These are phyloP conservation scores for Camponotus pennsylvanicus DNA, from an alignment of 1,140 invertebrate genomes.

Conservation along the genomic window DNA sequence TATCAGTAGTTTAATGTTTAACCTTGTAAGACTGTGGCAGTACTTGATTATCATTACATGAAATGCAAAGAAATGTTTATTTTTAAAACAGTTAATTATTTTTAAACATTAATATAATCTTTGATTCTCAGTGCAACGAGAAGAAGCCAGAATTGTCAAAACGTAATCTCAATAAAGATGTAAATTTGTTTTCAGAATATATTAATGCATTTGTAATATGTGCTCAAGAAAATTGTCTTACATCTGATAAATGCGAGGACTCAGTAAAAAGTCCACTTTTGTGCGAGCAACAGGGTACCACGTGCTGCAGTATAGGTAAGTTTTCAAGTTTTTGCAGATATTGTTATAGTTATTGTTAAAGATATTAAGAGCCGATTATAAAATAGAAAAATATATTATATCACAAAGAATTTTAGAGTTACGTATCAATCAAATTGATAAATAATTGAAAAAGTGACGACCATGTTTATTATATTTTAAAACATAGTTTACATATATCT, in stretches of 20 bases:
- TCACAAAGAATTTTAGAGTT: background rate
- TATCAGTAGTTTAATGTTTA: background rate
- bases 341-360: background rate
- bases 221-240: conserved; percentile 72
- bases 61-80: background rate
- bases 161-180: conserved; percentile 7
- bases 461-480: background rate
- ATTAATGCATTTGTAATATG: conserved; percentile 60
- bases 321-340: background rate
- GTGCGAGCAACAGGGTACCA: conserved; percentile 27
- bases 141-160: background rate
- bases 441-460: background rate
- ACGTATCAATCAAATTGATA: background rate
- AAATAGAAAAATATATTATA: background rate
- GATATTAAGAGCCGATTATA: background rate
- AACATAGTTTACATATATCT: background rate
- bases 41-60: background rate
- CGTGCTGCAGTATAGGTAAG: conserved; percentile 78
- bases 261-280: conserved; percentile 9
- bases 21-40: background rate
- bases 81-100: background rate
- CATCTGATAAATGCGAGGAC: conserved; percentile 55
- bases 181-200: conserved; percentile 57
- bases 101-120: conserved; percentile 1
- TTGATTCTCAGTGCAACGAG: background rate